phyloP scores from a whole-genome alignment of 2,113 vertebrate species.

The Speoplatyrhinus poulsoni region DNA sequence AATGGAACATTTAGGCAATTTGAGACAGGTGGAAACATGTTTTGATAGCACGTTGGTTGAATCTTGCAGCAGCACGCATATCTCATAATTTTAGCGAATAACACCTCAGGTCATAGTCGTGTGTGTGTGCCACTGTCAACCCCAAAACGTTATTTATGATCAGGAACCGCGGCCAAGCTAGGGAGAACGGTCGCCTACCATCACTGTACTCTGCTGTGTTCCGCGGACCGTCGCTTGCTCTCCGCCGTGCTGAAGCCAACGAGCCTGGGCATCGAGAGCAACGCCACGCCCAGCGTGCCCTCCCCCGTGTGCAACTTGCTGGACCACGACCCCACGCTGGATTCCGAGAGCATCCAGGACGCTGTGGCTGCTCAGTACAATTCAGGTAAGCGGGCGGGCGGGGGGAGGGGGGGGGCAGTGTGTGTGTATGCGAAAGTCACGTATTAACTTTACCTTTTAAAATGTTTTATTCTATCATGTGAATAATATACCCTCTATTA shows the following conservation, averaged over 20 bases:
- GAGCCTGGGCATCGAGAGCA: constrained; percentile 83
- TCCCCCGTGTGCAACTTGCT: constrained; percentile 84
- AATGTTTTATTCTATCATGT: no score
- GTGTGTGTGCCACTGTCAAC: no score
- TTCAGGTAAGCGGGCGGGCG: constrained; percentile 38
- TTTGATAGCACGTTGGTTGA: no score
- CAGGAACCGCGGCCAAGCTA: constrained; percentile 89
- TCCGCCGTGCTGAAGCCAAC: constrained; percentile 81
- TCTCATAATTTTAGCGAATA: no score
- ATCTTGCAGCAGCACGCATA: no score
- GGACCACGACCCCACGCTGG: constrained; percentile 84
- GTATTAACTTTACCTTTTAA: no score
- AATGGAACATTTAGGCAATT: no score
- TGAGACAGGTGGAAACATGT: no score
- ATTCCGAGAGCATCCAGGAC: constrained; percentile 77
- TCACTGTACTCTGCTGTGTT: constrained; percentile 90
- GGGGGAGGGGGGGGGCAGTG: neutral
- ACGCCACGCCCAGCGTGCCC: constrained; percentile 89
- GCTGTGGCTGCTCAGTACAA: constrained; percentile 83
- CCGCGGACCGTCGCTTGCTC: constrained; percentile 76
- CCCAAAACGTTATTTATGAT: neutral
- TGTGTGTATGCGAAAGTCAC: no score
- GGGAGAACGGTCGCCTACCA: constrained; percentile 88
- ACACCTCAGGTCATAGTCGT: no score
- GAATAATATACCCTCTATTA: no score